Evolutionary conservation across 2,888 invertebrate genomes (phyloP), one percentile per base, ranked within the genome.

Genomic region (Sipha maydis): DNA sequence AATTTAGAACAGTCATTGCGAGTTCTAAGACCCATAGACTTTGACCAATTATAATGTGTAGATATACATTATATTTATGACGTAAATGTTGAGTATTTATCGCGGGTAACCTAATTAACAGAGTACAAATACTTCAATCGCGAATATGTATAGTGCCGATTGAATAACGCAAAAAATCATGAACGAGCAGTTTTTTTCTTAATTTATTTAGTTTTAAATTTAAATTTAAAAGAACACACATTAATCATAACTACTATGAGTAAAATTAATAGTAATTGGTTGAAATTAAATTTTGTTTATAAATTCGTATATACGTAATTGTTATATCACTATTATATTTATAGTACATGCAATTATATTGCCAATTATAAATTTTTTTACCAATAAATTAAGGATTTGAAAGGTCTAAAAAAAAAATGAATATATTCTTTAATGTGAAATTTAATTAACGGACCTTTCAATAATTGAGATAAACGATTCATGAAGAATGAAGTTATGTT

Each of bases 11-110:
- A 71, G 71, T 41, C 69, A 61, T 61, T 61, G 61, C 61, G n/a
- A 61, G 67, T 61, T 28, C 17, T 25, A 71, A 28, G 69, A 67
- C 8, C 28, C 3, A 28, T 28, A 17, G 17, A 54, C 17, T 48
- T 41, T 14, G 34, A 56, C 75, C 75, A 83, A 83, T 83, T 83
- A 48, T 48, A 83, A 75, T 38, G 75, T 75, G 38, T 28, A 69
- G 28, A 56, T 38, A 56, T 34, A 28, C 0, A 28, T 48, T 34
- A 77, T 73, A 31, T 41, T 41, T 41, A 41, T 69, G 41, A 67
- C 48, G 11, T 31, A 69, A 71, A 83, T 71, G 5, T 11, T 3
- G 21, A n/a, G 25, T 76, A 41, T 69, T 82, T 69, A 28, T 17
- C 41, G 11, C 5, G 25, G 11, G 41, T 9, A 21, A 67, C 38